Evolutionary conservation across 2,888 invertebrate genomes (phyloP).

Genomic region (Cecidostiba fungosa): DNA sequence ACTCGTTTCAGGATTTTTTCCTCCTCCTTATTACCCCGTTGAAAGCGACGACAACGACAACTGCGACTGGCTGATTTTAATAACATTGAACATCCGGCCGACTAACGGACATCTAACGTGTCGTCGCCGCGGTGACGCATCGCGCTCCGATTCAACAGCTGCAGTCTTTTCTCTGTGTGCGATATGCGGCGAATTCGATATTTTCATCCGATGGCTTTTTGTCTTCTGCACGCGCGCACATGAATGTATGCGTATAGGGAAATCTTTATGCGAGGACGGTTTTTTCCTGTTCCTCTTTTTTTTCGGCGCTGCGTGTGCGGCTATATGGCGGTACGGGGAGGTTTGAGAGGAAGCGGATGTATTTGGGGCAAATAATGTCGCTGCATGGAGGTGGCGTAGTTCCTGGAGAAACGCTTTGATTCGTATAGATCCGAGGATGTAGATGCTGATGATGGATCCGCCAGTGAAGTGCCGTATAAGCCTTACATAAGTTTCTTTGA

Average conservation of each 20-base stretch:
- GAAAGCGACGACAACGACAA: slow-evolving; percentile 61
- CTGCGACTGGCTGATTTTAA: slow-evolving; percentile 75
- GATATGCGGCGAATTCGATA: slow-evolving; percentile 42
- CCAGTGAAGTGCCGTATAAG: neutral
- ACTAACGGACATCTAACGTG: slow-evolving; percentile 76
- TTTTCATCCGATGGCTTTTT: slow-evolving; percentile 55
- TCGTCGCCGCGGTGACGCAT: slow-evolving; percentile 13
- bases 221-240: slow-evolving; percentile 42
- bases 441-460: slow-evolving; percentile 12
- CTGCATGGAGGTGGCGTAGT: slow-evolving; percentile 16
- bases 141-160: slow-evolving; percentile 8
- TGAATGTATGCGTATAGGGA: neutral
- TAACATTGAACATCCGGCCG: slow-evolving; percentile 78
- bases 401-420: slow-evolving; percentile 14
- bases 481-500: slow-evolving; percentile 9
- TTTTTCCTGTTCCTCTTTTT: slow-evolving; percentile 9
- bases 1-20: slow-evolving; percentile 49
- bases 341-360: slow-evolving; percentile 38
- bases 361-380: slow-evolving; percentile 25
- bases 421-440: neutral
- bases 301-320: neutral
- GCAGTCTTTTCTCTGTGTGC: neutral
- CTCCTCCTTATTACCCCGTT: slow-evolving; percentile 30
- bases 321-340: neutral
- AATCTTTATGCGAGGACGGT: slow-evolving; percentile 25